Conservation (phyloP, 2,113 vertebrate genomes). For the Bufo gargarizans region DNA sequence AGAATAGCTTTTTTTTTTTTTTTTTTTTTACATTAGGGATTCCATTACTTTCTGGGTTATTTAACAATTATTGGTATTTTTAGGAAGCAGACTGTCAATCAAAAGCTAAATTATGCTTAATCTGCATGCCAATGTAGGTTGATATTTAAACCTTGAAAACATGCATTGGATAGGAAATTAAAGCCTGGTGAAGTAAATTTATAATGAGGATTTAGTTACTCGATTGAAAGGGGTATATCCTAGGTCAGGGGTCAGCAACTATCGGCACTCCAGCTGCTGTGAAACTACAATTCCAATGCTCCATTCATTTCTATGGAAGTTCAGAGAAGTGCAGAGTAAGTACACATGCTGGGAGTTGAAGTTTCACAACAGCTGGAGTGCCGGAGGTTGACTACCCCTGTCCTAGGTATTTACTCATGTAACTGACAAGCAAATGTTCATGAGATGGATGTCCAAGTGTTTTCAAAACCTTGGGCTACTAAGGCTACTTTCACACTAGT, state of each 20-base stretch:
- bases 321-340: no score
- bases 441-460: not conserved
- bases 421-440: not conserved
- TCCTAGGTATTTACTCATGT: not conserved
- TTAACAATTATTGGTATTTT: slow-evolving; percentile 30
- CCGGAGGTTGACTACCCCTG: no score
- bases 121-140: slow-evolving; percentile 1
- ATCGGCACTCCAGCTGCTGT: no score
- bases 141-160: slow-evolving; percentile 32
- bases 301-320: no score
- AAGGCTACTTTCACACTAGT: no score
- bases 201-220: not conserved
- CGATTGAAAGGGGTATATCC: not conserved
- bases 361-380: no score
- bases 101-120: slow-evolving; percentile 29
- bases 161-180: slow-evolving; percentile 11
- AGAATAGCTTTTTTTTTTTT: not conserved
- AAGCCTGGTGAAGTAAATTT: not conserved
- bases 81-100: slow-evolving; percentile 23
- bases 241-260: not conserved
- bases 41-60: slow-evolving; percentile 28
- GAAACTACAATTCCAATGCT: no score
- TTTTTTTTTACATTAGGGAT: slow-evolving; percentile 30
- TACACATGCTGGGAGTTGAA: no score
- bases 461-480: no score